Conservation (phyloP, 2,113 vertebrate species). For the Pyxicephalus adspersus region DNA sequence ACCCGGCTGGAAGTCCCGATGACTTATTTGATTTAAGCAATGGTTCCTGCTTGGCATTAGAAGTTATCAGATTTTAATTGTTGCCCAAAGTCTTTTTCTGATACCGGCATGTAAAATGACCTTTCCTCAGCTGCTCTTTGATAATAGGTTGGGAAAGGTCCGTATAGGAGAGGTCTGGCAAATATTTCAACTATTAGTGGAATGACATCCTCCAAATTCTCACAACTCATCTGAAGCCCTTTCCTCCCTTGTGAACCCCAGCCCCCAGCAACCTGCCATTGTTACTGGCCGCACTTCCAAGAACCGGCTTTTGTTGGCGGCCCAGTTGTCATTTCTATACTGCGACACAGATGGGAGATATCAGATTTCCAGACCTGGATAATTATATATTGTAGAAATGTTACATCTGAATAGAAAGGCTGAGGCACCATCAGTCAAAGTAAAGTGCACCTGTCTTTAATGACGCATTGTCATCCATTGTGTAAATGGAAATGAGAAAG, state of each 20-base stretch:
- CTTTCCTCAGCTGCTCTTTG: constrained; percentile 29
- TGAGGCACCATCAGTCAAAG: background rate
- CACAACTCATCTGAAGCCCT: background rate
- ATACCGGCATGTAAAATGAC: constrained; percentile 2
- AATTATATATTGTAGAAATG: constrained; percentile 14
- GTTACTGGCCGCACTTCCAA: background rate
- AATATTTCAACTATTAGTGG: constrained; percentile 1
- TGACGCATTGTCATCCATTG: too few relatives aligned
- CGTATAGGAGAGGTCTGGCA: background rate
- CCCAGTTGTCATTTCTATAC: constrained; percentile 20
- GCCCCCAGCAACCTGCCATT: background rate
- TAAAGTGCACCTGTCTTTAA: background rate
- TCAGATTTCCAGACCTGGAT: constrained; percentile 23
- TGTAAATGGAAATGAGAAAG: too few relatives aligned
- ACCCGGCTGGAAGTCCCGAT: too few relatives aligned
- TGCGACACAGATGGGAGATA: background rate
- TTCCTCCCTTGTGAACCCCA: background rate
- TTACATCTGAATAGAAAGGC: background rate
- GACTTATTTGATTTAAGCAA: too few relatives aligned
- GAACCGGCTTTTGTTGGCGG: background rate
- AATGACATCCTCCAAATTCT: constrained; percentile 12
- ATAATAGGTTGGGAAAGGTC: constrained; percentile 25
- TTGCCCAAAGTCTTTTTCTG: too few relatives aligned
- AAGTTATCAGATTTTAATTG: too few relatives aligned
- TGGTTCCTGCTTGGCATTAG: too few relatives aligned